Evolutionary conservation across 1,140 invertebrate species (phyloP), one percentile per base, ranked within the genome.

Genomic region (Atta cephalotes): DNA sequence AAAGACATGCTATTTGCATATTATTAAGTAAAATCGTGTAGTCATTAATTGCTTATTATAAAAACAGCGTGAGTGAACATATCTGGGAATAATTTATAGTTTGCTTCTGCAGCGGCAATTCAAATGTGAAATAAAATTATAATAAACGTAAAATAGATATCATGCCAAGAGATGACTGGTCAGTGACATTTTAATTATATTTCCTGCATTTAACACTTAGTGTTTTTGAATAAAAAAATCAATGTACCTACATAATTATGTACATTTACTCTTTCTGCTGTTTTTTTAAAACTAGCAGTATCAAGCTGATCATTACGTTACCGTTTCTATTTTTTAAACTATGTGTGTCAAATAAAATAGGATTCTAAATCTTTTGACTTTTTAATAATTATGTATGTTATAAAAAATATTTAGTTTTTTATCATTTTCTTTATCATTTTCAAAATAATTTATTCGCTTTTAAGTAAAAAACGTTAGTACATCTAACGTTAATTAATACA

Each of bases 1-100:
- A 16, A 45, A 71, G 58, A 81, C 16, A 28, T 1, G n/a, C 62
- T 25, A 35, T 39, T 16, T 81, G 78, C 66, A 71, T 58, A n/a
- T 28, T 70, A 70, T 39, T 45, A 70, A 58, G 16, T 25, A 9
- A 71, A 60, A 45, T 45, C 78, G n/a, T 49, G 16, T 25, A 60
- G 14, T 25, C n/a, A n/a, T 71, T 81, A 71, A 60, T 81, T 39
- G 25, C 35, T 39, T 14, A 3, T 81, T 14, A 81, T 81, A 81
- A 81, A 56, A 70, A 39, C 49, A 21, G 14, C 63, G 45, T 39
- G 65, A 70, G 51, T 60, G 25, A 28, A 81, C 65, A 58, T 28
- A 70, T 71, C 66, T 71, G 18, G 18, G 25, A 58, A 14, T 70
- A 71, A 71, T 81, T 45, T 45, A 45, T 71, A 81, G 21, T 9